These are phyloP conservation scores for Helicolenus hilgendorfi DNA, from an alignment of 2,797 vertebrate genomes.

Conservation along the genomic window DNA sequence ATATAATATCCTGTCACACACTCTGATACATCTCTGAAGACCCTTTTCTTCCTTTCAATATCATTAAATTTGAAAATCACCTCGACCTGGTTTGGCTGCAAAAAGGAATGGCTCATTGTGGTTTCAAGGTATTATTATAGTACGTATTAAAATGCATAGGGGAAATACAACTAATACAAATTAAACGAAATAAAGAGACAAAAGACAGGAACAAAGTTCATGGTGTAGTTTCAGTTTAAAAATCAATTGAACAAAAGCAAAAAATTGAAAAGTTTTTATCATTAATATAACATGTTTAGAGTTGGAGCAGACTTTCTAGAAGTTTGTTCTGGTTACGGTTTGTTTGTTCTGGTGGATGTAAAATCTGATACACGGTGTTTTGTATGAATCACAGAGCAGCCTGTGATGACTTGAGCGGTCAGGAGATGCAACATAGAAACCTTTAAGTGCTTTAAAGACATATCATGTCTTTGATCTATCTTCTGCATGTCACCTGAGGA, in stretches of 20 bases:
- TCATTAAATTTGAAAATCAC: too few relatives aligned
- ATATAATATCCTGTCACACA: too few relatives aligned
- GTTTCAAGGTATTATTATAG: background rate
- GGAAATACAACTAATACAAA: background rate
- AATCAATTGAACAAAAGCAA: background rate
- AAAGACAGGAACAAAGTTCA: background rate
- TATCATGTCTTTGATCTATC: too few relatives aligned
- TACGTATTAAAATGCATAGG: background rate
- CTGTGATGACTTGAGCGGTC: background rate
- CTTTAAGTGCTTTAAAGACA: background rate
- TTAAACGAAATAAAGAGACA: background rate
- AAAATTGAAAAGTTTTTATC: fast-evolving
- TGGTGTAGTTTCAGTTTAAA: background rate
- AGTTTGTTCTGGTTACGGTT: background rate
- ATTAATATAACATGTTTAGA: background rate
- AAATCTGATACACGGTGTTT: background rate
- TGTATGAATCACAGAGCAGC: background rate
- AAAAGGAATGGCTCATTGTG: background rate
- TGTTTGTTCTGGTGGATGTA: background rate
- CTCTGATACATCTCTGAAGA: too few relatives aligned
- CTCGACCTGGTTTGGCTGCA: background rate
- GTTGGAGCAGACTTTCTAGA: background rate
- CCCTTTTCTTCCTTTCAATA: too few relatives aligned
- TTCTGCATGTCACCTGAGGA: too few relatives aligned
- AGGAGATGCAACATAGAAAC: background rate